Conservation (phyloP, 1,140 invertebrate genomes). For the Prorops nasuta region DNA sequence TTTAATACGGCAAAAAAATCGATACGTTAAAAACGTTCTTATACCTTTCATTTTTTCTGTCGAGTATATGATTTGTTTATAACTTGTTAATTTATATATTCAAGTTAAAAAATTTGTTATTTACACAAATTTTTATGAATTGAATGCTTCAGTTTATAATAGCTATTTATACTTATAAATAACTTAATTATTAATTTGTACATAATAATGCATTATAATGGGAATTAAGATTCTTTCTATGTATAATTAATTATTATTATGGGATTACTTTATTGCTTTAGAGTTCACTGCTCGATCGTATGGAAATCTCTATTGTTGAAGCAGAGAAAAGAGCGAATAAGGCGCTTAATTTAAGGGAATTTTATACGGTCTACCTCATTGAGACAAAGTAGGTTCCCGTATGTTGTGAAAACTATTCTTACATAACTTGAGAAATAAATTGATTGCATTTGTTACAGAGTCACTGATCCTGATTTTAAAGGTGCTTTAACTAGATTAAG, state of each 20-base stretch:
- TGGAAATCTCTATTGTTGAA: conserved; percentile 79
- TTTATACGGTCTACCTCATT: conserved; percentile 81
- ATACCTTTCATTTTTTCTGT: neutral
- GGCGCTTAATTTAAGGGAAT: conserved; percentile 77
- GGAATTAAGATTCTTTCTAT: neutral
- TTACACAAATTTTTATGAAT: neutral
- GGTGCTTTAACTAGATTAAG: conserved; percentile 63
- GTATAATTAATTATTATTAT: neutral
- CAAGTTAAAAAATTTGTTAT: neutral
- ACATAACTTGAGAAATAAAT: neutral
- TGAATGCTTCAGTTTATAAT: neutral
- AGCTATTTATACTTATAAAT: neutral
- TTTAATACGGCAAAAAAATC: too few species aligned
- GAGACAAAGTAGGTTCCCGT: conserved; percentile 70
- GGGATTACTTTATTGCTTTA: conserved; percentile 53
- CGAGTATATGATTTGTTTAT: neutral
- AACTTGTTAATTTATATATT: neutral
- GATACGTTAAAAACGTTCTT: neutral
- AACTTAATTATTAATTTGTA: neutral
- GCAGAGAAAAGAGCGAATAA: conserved; percentile 81
- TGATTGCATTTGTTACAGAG: conserved; percentile 56
- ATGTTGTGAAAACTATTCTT: neutral
- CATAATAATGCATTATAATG: neutral
- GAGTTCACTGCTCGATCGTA: conserved; percentile 72
- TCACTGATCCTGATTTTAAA: conserved; percentile 69